Base-by-base conservation (phyloP, 1,140 invertebrate species). In the Chrysopa pallens region DNA sequence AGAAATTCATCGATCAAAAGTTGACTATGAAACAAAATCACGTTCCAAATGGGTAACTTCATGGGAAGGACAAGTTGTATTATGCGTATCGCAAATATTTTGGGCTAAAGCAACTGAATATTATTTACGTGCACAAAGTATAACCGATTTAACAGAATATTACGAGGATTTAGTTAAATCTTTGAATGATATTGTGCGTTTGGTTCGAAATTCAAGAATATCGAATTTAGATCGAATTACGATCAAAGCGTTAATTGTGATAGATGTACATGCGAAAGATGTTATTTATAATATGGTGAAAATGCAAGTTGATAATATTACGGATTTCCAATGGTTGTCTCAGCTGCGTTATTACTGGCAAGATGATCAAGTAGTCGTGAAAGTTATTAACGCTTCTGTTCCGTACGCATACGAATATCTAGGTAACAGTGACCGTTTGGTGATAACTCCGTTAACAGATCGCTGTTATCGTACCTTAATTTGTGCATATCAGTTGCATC, bases 331-430 rank as follows among this genome's bases (percentile, higher is more conserved):
- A 52, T 96, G 92, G 92, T 62, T 92, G 23, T 72, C 86, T 13
- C 89, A 95, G 55, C 64, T 94, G 38, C 70, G 88, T 45, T 94
- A 94, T 60, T 95, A 95, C 58, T 87, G 84, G 78, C 79, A 89
- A 53, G 74, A 88, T 27, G 70, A 80, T 17, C 67, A 74, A 47
- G 78, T 83, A 47, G 62, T 76, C 41, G 87, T 93, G 0, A 71
- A 80, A 53, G 85, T 93, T 49, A 88, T 87, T 29, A 93, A 94
- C 64, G 83, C 89, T 2, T 78, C 77, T 38, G 76, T 84, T 0
- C 59, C 68, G 6, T 96, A 89, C 64, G 87, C 81, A 13, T 94
- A 93, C 56, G 91, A 96, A 64, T 96, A 95, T 61, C 65, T 89
- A 11, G 84, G 84, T 6, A 87, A 86, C 52, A 72, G 70, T 38